Conservation (phyloP, 2,888 invertebrate genomes). For the Opisthograptis luteolata region DNA sequence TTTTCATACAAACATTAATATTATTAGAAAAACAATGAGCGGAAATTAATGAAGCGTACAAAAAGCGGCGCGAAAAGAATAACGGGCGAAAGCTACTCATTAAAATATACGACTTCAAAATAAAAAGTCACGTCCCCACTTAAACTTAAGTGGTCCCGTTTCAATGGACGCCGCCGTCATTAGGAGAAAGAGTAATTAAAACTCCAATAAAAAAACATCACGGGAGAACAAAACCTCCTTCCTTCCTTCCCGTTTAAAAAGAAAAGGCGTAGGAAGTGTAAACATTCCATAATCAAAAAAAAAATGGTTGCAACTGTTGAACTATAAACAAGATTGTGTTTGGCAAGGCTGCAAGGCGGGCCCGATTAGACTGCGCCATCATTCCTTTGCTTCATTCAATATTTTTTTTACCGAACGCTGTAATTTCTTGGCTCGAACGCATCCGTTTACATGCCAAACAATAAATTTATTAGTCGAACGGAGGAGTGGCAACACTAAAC, state of each 20-base stretch:
- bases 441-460: slow-evolving; percentile 85
- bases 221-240: slow-evolving; percentile 45
- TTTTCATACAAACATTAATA: neutral
- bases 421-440: slow-evolving; percentile 84
- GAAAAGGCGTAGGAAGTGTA: slow-evolving; percentile 32
- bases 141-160: slow-evolving; percentile 66
- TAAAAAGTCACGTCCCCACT: slow-evolving; percentile 75
- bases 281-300: slow-evolving; percentile 56
- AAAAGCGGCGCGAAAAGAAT: slow-evolving; percentile 38
- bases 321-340: slow-evolving; percentile 72
- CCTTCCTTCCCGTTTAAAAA: slow-evolving; percentile 13
- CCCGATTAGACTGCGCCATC: slow-evolving; percentile 78
- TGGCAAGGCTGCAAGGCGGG: slow-evolving; percentile 74
- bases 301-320: slow-evolving; percentile 67
- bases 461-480: slow-evolving; percentile 82
- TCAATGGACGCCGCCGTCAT: slow-evolving; percentile 72
- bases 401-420: slow-evolving; percentile 82
- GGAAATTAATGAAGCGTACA: slow-evolving; percentile 4
- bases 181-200: slow-evolving; percentile 79
- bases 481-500: slow-evolving; percentile 81
- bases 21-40: slow-evolving; percentile 2
- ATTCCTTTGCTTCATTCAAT: slow-evolving; percentile 81
- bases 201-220: slow-evolving; percentile 73
- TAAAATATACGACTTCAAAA: slow-evolving; percentile 46
- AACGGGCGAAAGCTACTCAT: slow-evolving; percentile 41